Conservation (phyloP, 1,140 invertebrate genomes). For the Octopus bimaculoides region DNA sequence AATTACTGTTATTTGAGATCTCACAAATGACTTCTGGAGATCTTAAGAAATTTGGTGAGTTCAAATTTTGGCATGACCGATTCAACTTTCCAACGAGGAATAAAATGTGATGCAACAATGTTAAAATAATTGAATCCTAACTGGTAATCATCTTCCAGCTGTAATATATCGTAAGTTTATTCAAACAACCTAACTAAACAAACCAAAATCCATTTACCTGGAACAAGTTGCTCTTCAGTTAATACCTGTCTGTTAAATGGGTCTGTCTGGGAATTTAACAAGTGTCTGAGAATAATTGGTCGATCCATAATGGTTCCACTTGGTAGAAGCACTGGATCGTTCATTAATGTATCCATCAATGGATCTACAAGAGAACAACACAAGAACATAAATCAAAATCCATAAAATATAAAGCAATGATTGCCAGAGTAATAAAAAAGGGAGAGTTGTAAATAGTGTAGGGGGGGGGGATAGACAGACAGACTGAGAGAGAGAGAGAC, state of each 20-base stretch:
- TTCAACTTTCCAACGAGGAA: no score
- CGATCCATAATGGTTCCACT: conserved; percentile 95
- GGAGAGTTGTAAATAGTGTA: neutral
- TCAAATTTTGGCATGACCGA: no score
- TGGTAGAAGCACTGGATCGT: conserved; percentile 89
- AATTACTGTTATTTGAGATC: no score
- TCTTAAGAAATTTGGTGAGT: no score
- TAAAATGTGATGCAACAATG: conserved; percentile 2
- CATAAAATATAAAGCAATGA: no score
- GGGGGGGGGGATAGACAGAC: no score
- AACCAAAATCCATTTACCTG: conserved; percentile 61
- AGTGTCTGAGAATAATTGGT: conserved; percentile 85
- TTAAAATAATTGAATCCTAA: conserved; percentile 7
- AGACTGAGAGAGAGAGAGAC: no score
- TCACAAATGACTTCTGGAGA: no score
- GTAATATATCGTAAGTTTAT: conserved; percentile 15
- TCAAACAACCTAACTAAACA: conserved; percentile 16
- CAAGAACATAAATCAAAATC: conserved; percentile 8
- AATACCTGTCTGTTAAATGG: conserved; percentile 94
- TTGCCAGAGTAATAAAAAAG: neutral
- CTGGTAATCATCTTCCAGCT: neutral
- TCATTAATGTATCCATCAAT: conserved; percentile 96
- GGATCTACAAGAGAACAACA: conserved; percentile 68
- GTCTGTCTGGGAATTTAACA: conserved; percentile 94
- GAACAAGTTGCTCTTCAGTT: conserved; percentile 80